These are phyloP conservation scores for Nerophis lumbriciformis DNA, from an alignment of 2,113 vertebrate species.

Conservation along the genomic window DNA sequence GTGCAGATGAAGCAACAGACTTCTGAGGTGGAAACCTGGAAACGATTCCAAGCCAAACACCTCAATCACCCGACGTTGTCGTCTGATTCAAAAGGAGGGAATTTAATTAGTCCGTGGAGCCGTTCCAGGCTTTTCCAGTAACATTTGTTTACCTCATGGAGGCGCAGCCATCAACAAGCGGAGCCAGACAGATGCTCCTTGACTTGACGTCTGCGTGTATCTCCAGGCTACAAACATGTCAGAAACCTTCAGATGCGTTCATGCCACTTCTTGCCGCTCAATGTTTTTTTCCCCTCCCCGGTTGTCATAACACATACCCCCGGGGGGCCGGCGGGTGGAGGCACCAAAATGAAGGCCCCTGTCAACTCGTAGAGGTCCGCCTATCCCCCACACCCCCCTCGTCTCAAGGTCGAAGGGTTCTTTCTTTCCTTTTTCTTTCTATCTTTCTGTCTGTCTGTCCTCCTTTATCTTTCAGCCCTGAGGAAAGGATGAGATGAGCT, in stretches of 20 bases:
- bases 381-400: constrained; percentile 13
- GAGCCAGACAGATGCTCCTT: constrained; percentile 60
- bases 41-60: constrained; percentile 27
- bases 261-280: constrained; percentile 72
- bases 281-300: constrained; percentile 58
- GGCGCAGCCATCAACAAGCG: constrained; percentile 33
- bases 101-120: constrained; percentile 11
- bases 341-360: constrained; percentile 14
- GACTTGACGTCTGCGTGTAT: constrained; percentile 64
- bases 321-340: neutral
- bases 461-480: constrained; percentile 69
- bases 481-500: constrained; percentile 65
- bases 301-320: constrained; percentile 73
- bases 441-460: constrained; percentile 16
- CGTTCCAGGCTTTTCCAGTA: constrained; percentile 22
- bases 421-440: constrained; percentile 15
- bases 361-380: constrained; percentile 9
- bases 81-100: neutral
- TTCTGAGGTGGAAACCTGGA: constrained; percentile 40
- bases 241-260: constrained; percentile 63
- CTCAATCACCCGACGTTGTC: constrained; percentile 43
- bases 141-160: constrained; percentile 54
- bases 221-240: constrained; percentile 67
- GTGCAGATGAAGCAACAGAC: constrained; percentile 38
- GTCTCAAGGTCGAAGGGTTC: constrained; percentile 61